Conservation (phyloP, 2,797 vertebrate species). For the Sebastes nivosus region DNA sequence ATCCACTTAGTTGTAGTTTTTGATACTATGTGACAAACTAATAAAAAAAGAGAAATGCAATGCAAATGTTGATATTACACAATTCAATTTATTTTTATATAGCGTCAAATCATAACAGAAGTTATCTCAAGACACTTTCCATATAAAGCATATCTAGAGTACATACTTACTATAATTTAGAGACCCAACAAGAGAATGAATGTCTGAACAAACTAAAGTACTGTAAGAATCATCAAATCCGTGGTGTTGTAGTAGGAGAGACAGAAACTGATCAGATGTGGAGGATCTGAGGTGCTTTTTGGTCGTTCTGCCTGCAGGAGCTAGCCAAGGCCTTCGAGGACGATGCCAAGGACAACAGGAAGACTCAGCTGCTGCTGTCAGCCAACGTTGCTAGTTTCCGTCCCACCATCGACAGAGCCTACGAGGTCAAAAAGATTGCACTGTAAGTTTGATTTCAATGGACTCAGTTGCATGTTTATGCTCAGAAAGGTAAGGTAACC, state of each 20-base stretch:
- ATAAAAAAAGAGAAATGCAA: no score
- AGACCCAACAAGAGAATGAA: neutral
- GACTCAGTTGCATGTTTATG: neutral
- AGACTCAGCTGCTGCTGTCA: constrained; percentile 77
- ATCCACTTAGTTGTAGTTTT: no score
- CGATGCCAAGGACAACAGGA: constrained; percentile 69
- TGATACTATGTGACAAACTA: no score
- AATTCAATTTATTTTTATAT: no score
- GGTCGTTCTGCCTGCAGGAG: constrained; percentile 66
- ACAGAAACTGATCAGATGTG: neutral
- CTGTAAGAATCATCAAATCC: neutral
- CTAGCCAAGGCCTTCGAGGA: constrained; percentile 73
- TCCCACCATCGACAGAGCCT: constrained; percentile 64
- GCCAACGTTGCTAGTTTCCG: constrained; percentile 63
- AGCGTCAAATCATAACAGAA: no score
- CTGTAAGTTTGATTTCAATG: constrained; percentile 66
- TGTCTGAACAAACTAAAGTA: neutral
- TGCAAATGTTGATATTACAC: no score
- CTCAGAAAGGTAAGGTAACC: neutral
- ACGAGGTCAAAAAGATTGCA: constrained; percentile 78
- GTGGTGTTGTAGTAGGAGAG: neutral
- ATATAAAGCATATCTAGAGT: no score
- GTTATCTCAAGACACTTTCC: no score
- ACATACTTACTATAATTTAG: no score
- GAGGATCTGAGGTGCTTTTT: neutral